Base-by-base conservation (phyloP, 2,797 vertebrate species). In the Sciaenops ocellatus region DNA sequence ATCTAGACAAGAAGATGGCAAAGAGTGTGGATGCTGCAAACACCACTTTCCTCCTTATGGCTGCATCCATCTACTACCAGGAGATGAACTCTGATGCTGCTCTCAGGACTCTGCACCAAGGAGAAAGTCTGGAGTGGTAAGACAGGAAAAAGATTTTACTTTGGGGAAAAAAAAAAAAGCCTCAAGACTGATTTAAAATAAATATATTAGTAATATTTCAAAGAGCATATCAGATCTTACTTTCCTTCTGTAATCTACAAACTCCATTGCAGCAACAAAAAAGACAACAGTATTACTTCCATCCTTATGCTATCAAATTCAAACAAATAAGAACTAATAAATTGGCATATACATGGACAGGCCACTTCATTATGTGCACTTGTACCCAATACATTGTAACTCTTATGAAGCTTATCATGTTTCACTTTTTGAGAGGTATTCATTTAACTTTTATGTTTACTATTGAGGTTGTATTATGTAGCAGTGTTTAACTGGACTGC, bases 51-150 rank as follows among this genome's bases (percentile, higher is more conserved):
- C 92, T 99, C 69, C 92, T 99, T 59, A 98, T 99, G 98, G 98
- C 98, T 0, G 97, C 96, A 0, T 97, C 98, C 30, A 94, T 99
- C 84, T 99, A 98, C 76, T 92, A 96, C 90, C 97, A 98, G 0
- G 96, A 97, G 67, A 85, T 93, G 74, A 98, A 99, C 79, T 94
- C 94, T 0, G 98, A 99, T 0, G 96, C 97, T 0, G 97, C 98
- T 0, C 93, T 99, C 61, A 94, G 97, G 1, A 82, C 96, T 0
- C 93, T 99, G 80, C 97, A 98, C 81, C 98, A 99, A 87, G 98
- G 97, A 30, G 98, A 99, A 3, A 97, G 97, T 87, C 90, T 99
- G 42, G 98, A 99, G 57, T 98, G 98, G 98, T 99, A 81, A 89
- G 95, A 61, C 9, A 5, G 5, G 34, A 64, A 59, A 0, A 6